Percentiles rank a stretch among this genome's conserved stretches.
phyloP scores from a whole-genome alignment of 1,140 invertebrate genomes.

The Pantala flavescens region DNA sequence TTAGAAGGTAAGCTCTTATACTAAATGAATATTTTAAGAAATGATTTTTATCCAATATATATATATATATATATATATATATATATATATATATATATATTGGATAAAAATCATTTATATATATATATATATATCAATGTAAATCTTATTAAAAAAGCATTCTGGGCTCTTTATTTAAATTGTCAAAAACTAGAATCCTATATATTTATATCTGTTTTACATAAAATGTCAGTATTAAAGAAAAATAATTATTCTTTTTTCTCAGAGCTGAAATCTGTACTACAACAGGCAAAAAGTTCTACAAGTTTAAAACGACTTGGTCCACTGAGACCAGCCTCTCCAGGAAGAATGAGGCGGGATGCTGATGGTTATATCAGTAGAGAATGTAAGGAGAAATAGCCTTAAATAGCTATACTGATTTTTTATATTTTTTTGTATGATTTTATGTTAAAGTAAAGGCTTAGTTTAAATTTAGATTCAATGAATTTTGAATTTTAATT shows the following conservation, averaged over 20 bases:
- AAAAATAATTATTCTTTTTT: conserved; percentile 17
- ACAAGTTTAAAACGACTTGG: conserved; percentile 14
- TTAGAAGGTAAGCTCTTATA: conserved; percentile 51
- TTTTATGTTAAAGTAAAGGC: no score
- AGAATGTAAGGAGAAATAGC: neutral
- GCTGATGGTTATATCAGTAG: neutral
- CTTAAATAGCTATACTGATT: no score
- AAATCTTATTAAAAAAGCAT: no score
- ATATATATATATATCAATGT: conserved; percentile 9
- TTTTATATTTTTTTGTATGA: no score
- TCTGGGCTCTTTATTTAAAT: no score
- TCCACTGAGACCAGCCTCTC: neutral
- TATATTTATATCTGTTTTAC: no score
- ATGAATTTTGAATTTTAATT: no score
- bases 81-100: neutral
- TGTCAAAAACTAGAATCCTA: no score
- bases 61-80: neutral
- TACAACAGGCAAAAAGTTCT: conserved; percentile 6
- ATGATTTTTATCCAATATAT: conserved; percentile 12
- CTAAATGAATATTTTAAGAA: conserved; percentile 28
- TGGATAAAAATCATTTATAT: conserved; percentile 8
- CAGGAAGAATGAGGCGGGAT: neutral
- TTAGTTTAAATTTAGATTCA: no score
- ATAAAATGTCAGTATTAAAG: no score
- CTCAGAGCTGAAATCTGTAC: conserved; percentile 14